These are phyloP conservation scores for Mus minutoides DNA, from an alignment of 2,797 vertebrate genomes.

Conservation along the genomic window DNA sequence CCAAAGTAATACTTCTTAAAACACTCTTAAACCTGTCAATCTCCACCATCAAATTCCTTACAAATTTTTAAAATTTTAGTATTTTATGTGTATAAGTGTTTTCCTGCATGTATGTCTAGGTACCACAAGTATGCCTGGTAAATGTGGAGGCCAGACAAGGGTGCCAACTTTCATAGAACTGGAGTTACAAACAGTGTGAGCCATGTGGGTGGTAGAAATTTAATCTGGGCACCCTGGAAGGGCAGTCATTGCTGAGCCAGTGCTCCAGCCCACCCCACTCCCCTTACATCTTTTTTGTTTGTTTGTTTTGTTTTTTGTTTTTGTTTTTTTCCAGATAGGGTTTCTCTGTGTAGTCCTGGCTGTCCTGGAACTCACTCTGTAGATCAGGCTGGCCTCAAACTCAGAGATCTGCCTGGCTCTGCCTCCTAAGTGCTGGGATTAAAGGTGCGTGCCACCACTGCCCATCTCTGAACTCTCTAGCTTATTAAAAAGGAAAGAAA, in stretches of 20 bases:
- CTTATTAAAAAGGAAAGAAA: constrained; percentile 16
- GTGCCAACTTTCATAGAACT: neutral
- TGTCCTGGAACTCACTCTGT: no score
- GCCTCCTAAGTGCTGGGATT: no score
- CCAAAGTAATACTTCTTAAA: neutral
- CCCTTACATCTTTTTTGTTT: neutral
- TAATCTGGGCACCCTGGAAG: neutral
- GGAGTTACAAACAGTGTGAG: neutral
- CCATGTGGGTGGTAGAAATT: no score
- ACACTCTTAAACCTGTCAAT: neutral
- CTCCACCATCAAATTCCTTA: constrained; percentile 6
- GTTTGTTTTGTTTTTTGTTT: no score
- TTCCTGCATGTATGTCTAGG: neutral
- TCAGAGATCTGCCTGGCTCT: no score
- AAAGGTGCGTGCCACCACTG: no score
- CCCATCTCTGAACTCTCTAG: neutral
- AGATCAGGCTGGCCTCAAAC: no score
- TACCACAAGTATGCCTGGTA: neutral
- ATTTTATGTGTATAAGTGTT: neutral
- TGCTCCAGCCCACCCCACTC: neutral
- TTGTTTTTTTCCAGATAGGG: no score
- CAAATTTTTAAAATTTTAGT: neutral
- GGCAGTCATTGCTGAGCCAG: neutral
- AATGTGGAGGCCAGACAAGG: neutral
- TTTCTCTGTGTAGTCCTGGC: no score